Conservation (phyloP, 2,888 invertebrate genomes). For the Brachynemurus nebulosus region DNA sequence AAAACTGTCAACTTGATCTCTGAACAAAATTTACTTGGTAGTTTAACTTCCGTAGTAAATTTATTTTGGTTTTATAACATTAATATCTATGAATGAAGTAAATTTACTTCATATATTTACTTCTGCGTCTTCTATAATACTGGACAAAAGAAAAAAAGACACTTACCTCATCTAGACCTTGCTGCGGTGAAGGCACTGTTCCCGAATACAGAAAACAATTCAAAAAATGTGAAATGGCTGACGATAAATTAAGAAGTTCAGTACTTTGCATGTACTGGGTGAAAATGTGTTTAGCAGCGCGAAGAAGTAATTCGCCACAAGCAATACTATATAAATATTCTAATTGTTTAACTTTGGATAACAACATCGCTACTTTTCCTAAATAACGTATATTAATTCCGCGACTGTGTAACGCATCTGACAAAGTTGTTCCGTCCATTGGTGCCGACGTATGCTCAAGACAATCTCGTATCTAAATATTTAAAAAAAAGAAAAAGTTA, state of each 20-base stretch:
- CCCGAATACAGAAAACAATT: conserved; percentile 86
- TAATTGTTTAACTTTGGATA: conserved; percentile 64
- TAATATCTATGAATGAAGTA: no score
- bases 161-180: conserved; percentile 50
- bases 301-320: conserved; percentile 74
- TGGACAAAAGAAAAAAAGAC: no score
- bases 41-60: no score
- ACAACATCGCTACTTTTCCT: conserved; percentile 74
- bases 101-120: no score
- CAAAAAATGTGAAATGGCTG: conserved; percentile 88
- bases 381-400: conserved; percentile 97
- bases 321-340: conserved; percentile 83
- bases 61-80: no score
- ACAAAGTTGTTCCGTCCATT: conserved; percentile 86
- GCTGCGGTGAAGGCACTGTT: conserved; percentile 50
- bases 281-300: conserved; percentile 90
- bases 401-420: conserved; percentile 85
- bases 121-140: no score
- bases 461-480: conserved; percentile 71
- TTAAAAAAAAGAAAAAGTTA: conserved; percentile 6
- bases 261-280: conserved; percentile 80
- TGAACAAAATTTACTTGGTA: no score
- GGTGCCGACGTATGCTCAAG: conserved; percentile 85
- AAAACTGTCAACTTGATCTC: no score
- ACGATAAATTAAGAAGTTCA: conserved; percentile 80